Conservation (phyloP, 2,797 vertebrate species). For the Atherinosoma microstoma region DNA sequence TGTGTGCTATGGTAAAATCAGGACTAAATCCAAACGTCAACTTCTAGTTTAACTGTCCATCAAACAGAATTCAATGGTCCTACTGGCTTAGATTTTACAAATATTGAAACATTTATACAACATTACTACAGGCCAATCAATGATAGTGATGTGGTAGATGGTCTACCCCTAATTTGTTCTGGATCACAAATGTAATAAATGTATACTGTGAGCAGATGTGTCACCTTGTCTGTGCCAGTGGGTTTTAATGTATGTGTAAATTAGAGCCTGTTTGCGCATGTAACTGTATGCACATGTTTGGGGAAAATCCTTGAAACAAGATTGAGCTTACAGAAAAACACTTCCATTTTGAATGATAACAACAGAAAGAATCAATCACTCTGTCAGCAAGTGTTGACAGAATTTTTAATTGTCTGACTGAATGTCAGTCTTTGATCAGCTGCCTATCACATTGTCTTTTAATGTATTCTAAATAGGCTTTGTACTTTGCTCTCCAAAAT, state of each 20-base stretch:
- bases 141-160: constrained; percentile 19
- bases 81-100: constrained; percentile 17
- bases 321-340: constrained; percentile 48
- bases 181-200: constrained; percentile 19
- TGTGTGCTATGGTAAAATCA: background rate
- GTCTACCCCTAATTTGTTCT: constrained; percentile 22
- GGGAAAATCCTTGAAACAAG: constrained; percentile 43
- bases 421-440: constrained; percentile 66
- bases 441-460: constrained; percentile 63
- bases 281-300: constrained; percentile 8
- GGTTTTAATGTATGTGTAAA: constrained; percentile 14
- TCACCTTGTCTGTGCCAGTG: constrained; percentile 22
- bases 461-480: constrained; percentile 45
- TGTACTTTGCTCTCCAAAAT: constrained; percentile 44
- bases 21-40: constrained; percentile 7
- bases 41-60: constrained; percentile 9
- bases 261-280: constrained; percentile 17
- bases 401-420: constrained; percentile 59
- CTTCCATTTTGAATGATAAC: constrained; percentile 60
- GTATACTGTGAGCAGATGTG: constrained; percentile 4
- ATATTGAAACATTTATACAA: constrained; percentile 34
- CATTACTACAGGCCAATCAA: constrained; percentile 28
- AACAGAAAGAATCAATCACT: constrained; percentile 62
- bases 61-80: background rate
- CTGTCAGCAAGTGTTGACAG: constrained; percentile 67